Evolutionary conservation across 2,888 invertebrate genomes (phyloP), one percentile per base, ranked within the genome.

Genomic region (Homarus gammarus): DNA sequence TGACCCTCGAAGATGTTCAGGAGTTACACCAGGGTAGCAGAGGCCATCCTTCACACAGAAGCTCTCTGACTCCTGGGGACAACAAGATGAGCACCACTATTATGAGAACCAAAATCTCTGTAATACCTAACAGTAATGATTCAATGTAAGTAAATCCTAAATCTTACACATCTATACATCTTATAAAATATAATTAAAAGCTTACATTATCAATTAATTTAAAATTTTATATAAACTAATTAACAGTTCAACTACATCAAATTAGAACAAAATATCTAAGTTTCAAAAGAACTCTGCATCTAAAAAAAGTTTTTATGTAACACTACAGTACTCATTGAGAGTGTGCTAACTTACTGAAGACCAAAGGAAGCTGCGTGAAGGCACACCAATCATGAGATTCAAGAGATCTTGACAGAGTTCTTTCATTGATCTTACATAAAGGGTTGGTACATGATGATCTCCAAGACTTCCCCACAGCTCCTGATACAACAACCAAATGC

Each of bases 341-440:
- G 22, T 64, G 64, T 40, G 27, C 12, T 8, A 31, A 72, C 87
- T 77, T 36, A 87, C 87, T 40, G 73, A 40, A 49, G 31, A 49
- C 82, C 82, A 87, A 36, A 27, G 82, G 44, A 87, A 87, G 33
- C 78, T 87, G 27, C 40, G 10, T 51, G 87, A 87, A 10, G 87
- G 87, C 6, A 87, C 64, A 33, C 87, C 87, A 77, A 83, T 83
- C 49, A 87, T 75, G n/a, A 87, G 87, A 61, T 87, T 64, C n/a
- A 87, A 31, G 22, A 83, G 6, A 15, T 87, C 87, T 27, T 87
- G 87, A 27, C 82, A 87, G 10, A 87, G 82, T 75, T 73, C 36
- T 51, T 72, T 44, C 15, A 56, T 38, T 49, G 82, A 73, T 38
- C 75, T 49, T 22, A 87, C 87, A 64, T 64, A 75, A 27, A 87